phyloP scores from a whole-genome alignment of 1,140 invertebrate genomes.

The Bombus confusus region DNA sequence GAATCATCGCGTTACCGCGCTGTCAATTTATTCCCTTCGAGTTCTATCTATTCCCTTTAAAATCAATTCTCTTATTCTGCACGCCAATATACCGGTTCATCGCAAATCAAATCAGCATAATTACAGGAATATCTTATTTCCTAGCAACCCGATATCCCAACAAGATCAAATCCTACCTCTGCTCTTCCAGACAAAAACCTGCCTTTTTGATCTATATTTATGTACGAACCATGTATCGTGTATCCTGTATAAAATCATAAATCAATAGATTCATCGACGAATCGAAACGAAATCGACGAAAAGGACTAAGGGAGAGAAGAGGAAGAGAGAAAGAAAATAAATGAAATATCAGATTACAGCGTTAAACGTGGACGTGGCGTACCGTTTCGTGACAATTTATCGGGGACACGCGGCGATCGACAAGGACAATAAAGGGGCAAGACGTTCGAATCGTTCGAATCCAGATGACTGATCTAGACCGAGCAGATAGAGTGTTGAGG shows the following conservation, averaged over 20 bases:
- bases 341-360: neutral
- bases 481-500: conserved; percentile 70
- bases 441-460: conserved; percentile 1
- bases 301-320: no score
- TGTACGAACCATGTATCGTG: neutral
- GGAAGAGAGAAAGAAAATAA: neutral
- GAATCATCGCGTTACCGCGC: no score
- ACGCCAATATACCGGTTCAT: no score
- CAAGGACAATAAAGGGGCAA: conserved; percentile 48
- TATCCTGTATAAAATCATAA: neutral
- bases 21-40: no score
- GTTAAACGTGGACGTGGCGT: neutral
- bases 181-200: no score
- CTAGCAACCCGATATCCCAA: no score
- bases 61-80: no score
- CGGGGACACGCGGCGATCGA: conserved; percentile 17
- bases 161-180: no score
- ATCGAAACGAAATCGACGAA: neutral
- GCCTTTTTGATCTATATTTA: neutral
- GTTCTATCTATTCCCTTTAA: no score
- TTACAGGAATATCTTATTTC: no score
- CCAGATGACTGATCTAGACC: conserved; percentile 59
- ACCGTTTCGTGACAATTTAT: conserved; percentile 23
- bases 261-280: no score
- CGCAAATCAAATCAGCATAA: no score